A percentile compares a stretch with the other conserved stretches of the same genome.
These are phyloP conservation scores for Phania funesta DNA, from an alignment of 2,888 invertebrate species.

Conservation along the genomic window DNA sequence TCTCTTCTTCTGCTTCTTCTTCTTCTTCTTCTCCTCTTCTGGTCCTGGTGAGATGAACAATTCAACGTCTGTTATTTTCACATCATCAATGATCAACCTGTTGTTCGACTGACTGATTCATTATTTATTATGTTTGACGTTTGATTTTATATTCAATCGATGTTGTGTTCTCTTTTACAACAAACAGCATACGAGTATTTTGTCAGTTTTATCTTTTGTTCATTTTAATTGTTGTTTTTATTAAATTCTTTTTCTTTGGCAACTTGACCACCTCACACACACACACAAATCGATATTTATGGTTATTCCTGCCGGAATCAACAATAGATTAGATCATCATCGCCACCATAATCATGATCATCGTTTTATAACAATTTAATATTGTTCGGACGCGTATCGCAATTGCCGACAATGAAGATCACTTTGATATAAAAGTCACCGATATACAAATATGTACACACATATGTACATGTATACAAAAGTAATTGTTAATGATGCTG, in stretches of 20 bases:
- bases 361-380: slow-evolving; percentile 55
- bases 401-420: no score
- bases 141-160: slow-evolving; percentile 32
- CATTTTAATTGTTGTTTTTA: slow-evolving; percentile 62
- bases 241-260: slow-evolving; percentile 27
- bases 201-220: slow-evolving; percentile 46
- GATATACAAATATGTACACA: no score
- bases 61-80: slow-evolving; percentile 65
- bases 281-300: slow-evolving; percentile 27
- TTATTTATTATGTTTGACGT: slow-evolving; percentile 62
- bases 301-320: slow-evolving; percentile 67
- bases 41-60: slow-evolving; percentile 40
- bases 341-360: slow-evolving; percentile 58
- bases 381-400: no score
- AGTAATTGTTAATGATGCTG: slow-evolving; percentile 36
- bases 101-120: slow-evolving; percentile 69
- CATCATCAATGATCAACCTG: slow-evolving; percentile 71
- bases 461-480: no score
- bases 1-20: slow-evolving; percentile 15
- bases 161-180: slow-evolving; percentile 7
- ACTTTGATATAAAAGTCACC: slow-evolving; percentile 32
- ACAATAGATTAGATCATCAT: no score
- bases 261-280: slow-evolving; percentile 43
- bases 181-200: not conserved
- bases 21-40: slow-evolving; percentile 11